These are phyloP conservation scores for Elgaria multicarinata DNA, from an alignment of 2,113 vertebrate species.

Conservation along the genomic window DNA sequence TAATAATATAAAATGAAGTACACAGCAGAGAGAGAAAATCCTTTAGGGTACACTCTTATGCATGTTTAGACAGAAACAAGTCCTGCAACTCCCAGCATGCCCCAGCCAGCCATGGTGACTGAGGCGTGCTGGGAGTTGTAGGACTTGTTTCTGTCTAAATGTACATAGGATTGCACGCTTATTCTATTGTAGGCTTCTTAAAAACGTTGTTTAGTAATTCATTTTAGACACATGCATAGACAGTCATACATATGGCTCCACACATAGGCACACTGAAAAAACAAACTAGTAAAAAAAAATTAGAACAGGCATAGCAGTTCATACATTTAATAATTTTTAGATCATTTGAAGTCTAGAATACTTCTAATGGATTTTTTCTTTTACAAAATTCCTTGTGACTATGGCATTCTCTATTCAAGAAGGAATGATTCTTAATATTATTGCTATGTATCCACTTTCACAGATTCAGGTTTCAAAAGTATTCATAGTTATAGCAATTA, in stretches of 20 bases:
- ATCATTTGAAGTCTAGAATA: background rate
- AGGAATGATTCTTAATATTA: conserved; percentile 44
- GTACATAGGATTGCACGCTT: too few relatives aligned
- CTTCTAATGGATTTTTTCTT: conserved; percentile 46
- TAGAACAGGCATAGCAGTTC: background rate
- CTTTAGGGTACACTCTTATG: background rate
- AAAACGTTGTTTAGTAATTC: background rate
- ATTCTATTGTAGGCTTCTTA: background rate
- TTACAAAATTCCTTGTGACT: conserved; percentile 1
- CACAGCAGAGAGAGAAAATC: background rate
- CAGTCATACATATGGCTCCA: background rate
- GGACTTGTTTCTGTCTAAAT: too few relatives aligned
- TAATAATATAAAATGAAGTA: background rate
- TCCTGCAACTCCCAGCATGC: too few relatives aligned
- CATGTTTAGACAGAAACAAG: too few relatives aligned
- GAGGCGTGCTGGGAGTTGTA: too few relatives aligned
- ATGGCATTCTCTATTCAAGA: background rate
- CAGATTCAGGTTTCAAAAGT: conserved; percentile 59
- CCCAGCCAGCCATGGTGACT: too few relatives aligned
- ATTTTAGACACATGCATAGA: background rate
- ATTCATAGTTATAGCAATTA: conserved; percentile 61
- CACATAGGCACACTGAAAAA: background rate
- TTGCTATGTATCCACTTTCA: conserved; percentile 58
- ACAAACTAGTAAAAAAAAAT: background rate
- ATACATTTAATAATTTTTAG: background rate